These are phyloP conservation scores for Sylvia borin DNA, from an alignment of 2,797 vertebrate genomes.

Conservation along the genomic window DNA sequence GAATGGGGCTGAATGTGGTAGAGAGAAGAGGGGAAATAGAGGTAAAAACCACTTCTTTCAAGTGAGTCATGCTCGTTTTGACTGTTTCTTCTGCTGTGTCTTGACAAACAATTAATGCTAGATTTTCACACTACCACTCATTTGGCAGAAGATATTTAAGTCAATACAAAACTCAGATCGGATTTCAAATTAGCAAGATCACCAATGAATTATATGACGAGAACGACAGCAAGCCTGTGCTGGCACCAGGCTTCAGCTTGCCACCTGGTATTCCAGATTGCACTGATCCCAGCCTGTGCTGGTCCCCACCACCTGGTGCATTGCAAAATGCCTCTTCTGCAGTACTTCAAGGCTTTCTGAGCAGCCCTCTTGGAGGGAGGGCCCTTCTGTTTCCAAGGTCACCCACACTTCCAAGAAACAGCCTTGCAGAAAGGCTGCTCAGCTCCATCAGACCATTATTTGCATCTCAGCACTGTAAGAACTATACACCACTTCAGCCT, in stretches of 20 bases:
- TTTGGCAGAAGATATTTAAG: slow-evolving; percentile 46
- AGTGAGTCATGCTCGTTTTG: neutral
- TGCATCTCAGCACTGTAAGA: neutral
- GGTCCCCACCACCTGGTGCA: slow-evolving; percentile 51
- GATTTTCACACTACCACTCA: slow-evolving; percentile 44
- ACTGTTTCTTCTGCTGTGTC: neutral
- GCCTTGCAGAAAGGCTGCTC: neutral
- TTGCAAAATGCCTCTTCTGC: slow-evolving; percentile 24
- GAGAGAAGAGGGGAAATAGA: neutral
- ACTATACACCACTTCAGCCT: neutral
- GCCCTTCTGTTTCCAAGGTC: slow-evolving; percentile 49
- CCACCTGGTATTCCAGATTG: slow-evolving; percentile 68
- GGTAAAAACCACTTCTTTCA: neutral
- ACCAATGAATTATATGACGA: slow-evolving; percentile 13
- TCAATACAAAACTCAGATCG: slow-evolving; percentile 32
- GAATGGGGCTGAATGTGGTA: neutral
- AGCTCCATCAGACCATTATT: neutral
- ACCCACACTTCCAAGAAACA: neutral
- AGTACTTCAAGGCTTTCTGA: slow-evolving; percentile 20
- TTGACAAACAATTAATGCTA: slow-evolving; percentile 44
- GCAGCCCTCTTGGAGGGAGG: neutral
- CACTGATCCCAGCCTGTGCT: slow-evolving; percentile 35
- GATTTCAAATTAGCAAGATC: slow-evolving; percentile 55
- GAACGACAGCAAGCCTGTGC: slow-evolving; percentile 10
- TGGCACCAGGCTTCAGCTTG: slow-evolving; percentile 37